A percentile compares a stretch with the other conserved stretches of the same genome.
Evolutionary conservation across 2,113 vertebrate species (phyloP).

Genomic region (Rhabdornis inornatus): DNA sequence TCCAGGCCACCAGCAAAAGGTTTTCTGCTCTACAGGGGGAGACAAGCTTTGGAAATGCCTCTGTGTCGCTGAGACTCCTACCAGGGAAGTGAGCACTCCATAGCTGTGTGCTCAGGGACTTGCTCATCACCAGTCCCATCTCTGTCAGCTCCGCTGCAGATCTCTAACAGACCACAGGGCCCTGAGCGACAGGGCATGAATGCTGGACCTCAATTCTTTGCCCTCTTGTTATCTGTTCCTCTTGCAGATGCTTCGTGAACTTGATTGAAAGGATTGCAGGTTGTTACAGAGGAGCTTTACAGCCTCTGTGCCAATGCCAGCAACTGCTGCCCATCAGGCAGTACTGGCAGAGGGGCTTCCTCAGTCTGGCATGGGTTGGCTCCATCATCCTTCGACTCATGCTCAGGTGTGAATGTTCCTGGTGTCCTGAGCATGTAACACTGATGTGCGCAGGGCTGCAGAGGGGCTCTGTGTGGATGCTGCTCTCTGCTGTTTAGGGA

Average conservation of each 20-base stretch:
- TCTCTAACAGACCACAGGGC: neutral
- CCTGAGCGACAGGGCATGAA: neutral
- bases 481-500: neutral
- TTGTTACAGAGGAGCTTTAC: neutral
- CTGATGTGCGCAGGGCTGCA: neutral
- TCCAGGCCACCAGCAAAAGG: neutral
- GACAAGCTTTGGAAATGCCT: rapidly evolving
- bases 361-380: neutral
- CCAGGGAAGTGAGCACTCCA: neutral
- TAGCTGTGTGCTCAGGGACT: neutral
- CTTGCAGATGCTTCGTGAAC: neutral
- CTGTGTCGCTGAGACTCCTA: neutral
- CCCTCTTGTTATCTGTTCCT: neutral
- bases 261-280: neutral
- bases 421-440: neutral
- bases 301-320: neutral
- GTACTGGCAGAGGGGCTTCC: neutral
- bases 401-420: neutral
- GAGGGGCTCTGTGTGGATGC: neutral
- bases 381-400: rapidly evolving
- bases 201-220: neutral
- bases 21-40: neutral
- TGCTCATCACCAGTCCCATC: neutral
- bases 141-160: neutral
- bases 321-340: neutral